These are phyloP conservation scores for Sula dactylatra DNA, from an alignment of 2,113 vertebrate genomes.

Conservation along the genomic window DNA sequence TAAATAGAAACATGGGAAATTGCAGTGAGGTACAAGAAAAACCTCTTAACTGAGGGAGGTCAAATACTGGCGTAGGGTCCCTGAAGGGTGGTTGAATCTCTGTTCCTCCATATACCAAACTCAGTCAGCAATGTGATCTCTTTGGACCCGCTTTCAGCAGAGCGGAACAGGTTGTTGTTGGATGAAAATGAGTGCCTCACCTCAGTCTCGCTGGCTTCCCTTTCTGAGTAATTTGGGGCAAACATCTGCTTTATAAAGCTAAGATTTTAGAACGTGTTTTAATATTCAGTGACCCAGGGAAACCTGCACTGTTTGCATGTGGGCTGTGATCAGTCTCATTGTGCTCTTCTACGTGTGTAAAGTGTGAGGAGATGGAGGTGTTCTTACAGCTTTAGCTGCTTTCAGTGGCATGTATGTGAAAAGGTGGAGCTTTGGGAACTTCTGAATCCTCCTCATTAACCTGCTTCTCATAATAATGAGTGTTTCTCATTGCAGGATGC, in stretches of 20 bases:
- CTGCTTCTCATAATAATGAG: neutral
- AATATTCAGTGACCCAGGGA: neutral
- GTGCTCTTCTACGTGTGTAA: fast-evolving
- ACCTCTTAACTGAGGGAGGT: neutral
- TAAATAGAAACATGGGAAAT: neutral
- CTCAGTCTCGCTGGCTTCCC: neutral
- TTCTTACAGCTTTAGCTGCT: neutral
- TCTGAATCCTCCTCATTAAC: neutral
- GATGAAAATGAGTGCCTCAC: neutral
- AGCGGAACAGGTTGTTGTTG: neutral
- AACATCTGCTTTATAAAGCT: neutral
- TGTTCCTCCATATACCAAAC: neutral
- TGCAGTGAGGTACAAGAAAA: neutral
- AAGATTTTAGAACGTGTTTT: neutral
- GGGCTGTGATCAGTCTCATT: fast-evolving
- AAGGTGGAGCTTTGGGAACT: neutral
- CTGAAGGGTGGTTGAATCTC: neutral
- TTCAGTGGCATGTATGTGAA: neutral
- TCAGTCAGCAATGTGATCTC: fast-evolving
- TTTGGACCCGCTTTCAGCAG: neutral
- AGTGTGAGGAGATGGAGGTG: neutral
- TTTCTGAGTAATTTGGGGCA: neutral
- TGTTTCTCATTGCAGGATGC: constrained; percentile 83
- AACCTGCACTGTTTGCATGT: fast-evolving
- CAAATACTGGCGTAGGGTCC: neutral